A percentile compares a stretch with the other conserved stretches of the same genome.
Evolutionary conservation across 2,888 invertebrate species (phyloP).

Genomic region (Drosophila falleni): DNA sequence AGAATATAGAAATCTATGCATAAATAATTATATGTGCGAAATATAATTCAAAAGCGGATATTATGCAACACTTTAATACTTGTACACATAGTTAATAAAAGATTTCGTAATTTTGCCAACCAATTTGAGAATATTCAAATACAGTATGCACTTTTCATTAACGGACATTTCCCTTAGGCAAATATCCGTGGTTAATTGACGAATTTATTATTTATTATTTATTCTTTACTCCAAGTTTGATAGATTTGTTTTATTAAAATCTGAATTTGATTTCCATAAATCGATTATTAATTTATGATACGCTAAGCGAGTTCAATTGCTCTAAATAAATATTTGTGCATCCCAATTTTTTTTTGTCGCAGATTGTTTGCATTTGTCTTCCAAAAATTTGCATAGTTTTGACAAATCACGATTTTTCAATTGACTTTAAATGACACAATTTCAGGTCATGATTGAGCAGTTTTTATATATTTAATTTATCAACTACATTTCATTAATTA

Average conservation of each 20-base stretch:
- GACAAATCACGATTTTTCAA: not conserved
- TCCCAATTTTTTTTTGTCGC: not conserved
- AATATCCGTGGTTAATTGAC: constrained; percentile 6
- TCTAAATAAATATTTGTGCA: constrained; percentile 1
- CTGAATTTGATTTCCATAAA: not conserved
- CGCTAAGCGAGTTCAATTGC: not conserved
- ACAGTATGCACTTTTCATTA: not conserved
- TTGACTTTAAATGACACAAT: not conserved
- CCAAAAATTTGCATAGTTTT: constrained; percentile 56
- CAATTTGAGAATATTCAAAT: constrained; percentile 1
- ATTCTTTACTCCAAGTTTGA: not conserved
- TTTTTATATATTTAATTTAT: not conserved
- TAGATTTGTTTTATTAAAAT: not conserved
- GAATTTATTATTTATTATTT: constrained; percentile 10
- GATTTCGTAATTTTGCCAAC: not conserved
- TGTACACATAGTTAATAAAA: not conserved
- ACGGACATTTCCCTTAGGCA: not conserved
- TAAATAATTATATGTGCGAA: constrained; percentile 39
- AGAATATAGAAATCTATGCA: constrained; percentile 41
- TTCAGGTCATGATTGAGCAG: not conserved
- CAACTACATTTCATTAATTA: not conserved
- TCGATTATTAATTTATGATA: not conserved
- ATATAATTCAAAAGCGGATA: constrained; percentile 6
- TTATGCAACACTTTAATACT: not conserved
- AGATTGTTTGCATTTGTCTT: constrained; percentile 14